Conservation (phyloP, 2,797 vertebrate species). For the Syndactyla subalaris region DNA sequence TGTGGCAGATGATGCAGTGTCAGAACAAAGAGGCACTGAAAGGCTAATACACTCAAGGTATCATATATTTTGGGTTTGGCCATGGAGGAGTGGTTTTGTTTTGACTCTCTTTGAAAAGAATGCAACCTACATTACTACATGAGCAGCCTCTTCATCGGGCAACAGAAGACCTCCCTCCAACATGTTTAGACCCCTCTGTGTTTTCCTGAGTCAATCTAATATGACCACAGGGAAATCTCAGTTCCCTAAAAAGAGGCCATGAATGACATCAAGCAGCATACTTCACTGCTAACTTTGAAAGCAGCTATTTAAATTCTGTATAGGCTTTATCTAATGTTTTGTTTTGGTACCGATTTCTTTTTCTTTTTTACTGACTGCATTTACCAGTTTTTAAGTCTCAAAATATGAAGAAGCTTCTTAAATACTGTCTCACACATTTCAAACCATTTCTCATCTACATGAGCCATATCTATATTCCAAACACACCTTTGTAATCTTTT, state of each 20-base stretch:
- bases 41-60: not conserved
- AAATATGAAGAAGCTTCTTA: not conserved
- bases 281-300: not conserved
- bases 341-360: not conserved
- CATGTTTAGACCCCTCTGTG: not conserved
- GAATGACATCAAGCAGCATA: not conserved
- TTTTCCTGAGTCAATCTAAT: slow-evolving; percentile 18
- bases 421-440: not conserved
- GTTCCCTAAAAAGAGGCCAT: not conserved
- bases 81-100: not conserved
- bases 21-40: slow-evolving; percentile 25
- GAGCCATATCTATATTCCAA: not conserved
- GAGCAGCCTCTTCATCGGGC: not conserved
- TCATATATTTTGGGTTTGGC: not conserved
- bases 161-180: slow-evolving; percentile 13
- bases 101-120: not conserved
- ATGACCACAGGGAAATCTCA: not conserved
- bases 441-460: not conserved
- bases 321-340: not conserved
- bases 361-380: not conserved
- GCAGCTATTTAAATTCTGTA: not conserved
- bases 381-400: not conserved
- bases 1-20: not conserved
- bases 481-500: not conserved
- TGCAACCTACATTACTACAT: not conserved